Conservation (phyloP, 2,797 vertebrate species). For the Lerista edwardsae region DNA sequence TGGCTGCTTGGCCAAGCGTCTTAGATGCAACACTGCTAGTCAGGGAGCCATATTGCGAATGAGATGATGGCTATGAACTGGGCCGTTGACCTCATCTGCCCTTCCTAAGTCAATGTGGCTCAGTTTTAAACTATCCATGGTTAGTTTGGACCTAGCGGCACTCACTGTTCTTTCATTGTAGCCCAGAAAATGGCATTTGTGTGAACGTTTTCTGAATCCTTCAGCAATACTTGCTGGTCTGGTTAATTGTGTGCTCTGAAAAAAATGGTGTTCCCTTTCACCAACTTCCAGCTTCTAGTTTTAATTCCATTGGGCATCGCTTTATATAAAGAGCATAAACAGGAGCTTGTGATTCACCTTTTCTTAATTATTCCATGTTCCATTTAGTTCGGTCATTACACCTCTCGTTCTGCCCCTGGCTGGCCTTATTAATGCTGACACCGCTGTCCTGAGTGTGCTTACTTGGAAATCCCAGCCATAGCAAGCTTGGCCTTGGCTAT, state of each 20-base stretch:
- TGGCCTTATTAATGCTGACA: not conserved
- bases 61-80: too few relatives aligned
- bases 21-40: too few relatives aligned
- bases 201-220: constrained; percentile 8
- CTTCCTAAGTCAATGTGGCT: not conserved
- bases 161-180: not conserved
- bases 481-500: not conserved
- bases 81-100: too few relatives aligned
- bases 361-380: not conserved
- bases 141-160: not conserved
- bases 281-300: not conserved
- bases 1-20: too few relatives aligned
- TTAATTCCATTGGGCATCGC: not conserved
- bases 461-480: not conserved
- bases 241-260: not conserved
- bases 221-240: not conserved
- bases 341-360: not conserved
- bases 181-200: not conserved
- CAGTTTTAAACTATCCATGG: not conserved
- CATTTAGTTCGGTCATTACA: not conserved
- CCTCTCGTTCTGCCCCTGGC: not conserved
- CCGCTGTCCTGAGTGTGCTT: not conserved
- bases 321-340: not conserved
- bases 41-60: too few relatives aligned
- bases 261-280: not conserved